These are phyloP conservation scores for Chaetura pelagica DNA, from an alignment of 2,113 vertebrate species.

Conservation along the genomic window DNA sequence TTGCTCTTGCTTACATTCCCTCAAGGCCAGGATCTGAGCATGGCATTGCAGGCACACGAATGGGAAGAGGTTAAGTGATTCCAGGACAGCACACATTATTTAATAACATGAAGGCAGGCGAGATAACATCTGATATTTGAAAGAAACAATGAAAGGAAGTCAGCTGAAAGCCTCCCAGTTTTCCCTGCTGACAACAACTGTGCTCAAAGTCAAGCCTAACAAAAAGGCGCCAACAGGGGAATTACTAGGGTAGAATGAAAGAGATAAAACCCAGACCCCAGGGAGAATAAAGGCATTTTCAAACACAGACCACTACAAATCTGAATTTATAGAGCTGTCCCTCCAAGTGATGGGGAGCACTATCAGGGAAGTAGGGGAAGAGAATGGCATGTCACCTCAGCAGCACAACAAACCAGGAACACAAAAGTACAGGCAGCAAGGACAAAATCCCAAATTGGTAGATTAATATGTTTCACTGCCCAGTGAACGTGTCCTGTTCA, in stretches of 20 bases:
- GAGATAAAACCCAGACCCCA: neutral
- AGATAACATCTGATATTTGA: slow-evolving; percentile 32
- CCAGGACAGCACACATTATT: neutral
- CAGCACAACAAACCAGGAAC: neutral
- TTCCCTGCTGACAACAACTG: neutral
- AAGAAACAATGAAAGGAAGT: slow-evolving; percentile 62
- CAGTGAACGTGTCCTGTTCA: neutral
- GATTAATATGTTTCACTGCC: neutral
- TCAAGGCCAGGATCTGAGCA: neutral
- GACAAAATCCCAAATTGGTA: neutral
- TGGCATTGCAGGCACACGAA: neutral
- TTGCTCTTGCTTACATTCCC: fast-evolving
- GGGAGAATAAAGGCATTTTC: neutral
- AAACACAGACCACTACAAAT: neutral
- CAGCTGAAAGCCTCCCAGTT: neutral
- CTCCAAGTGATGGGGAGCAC: neutral
- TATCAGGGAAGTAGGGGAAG: neutral
- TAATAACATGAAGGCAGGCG: neutral
- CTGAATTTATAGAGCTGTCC: neutral
- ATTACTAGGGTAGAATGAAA: neutral
- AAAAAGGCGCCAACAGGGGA: neutral
- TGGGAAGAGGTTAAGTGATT: neutral
- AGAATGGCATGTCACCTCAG: neutral
- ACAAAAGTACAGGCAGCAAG: neutral
- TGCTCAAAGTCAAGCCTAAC: neutral